Base-by-base conservation (phyloP, 2,797 vertebrate species). In the Carduelis carduelis region DNA sequence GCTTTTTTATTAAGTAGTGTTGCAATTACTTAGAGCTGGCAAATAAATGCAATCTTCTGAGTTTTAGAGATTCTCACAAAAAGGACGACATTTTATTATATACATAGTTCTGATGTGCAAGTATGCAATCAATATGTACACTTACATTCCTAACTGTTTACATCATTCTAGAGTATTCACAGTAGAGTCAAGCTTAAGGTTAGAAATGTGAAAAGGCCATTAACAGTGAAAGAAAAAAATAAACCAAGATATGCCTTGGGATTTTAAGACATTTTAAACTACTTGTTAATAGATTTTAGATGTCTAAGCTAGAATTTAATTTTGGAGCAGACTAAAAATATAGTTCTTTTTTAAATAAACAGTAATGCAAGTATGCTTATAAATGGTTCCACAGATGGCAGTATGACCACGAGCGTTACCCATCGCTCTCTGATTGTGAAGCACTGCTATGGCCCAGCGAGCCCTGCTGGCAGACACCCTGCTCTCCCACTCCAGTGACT, bases 101-200 rank as follows among this genome's bases (percentile, higher is more conserved):
- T 98, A 99, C 98, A 98, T 70, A 65, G 93, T 93, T 97, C 96
- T 96, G 98, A 98, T 99, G 98, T 99, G 99, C 98, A 99, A 99
- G 97, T 98, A 97, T 98, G 98, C 98, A 98, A 97, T 98, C 97
- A 96, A 97, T 98, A 98, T 97, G 97, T 98, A 98, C 98, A 97
- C 96, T 97, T 97, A 98, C 97, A 98, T 98, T 98, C 97, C 97
- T 98, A 98, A 97, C 96, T 97, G 97, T 97, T 97, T 95, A 97
- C 93, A 97, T 97, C 97, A 60, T 95, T 96, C 97, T 96, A 97
- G 95, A 97, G 95, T 97, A 97, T 97, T 97, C 98, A 98, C 96
- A 96, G 97, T 97, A 98, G 97, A 97, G 94, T 97, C 95, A 98
- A 98, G 98, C 98, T 97, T 97, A 97, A 97, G 96, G 97, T 98